Evolutionary conservation across 2,797 vertebrate genomes (phyloP).

Genomic region (Kryptopterus vitreolus): DNA sequence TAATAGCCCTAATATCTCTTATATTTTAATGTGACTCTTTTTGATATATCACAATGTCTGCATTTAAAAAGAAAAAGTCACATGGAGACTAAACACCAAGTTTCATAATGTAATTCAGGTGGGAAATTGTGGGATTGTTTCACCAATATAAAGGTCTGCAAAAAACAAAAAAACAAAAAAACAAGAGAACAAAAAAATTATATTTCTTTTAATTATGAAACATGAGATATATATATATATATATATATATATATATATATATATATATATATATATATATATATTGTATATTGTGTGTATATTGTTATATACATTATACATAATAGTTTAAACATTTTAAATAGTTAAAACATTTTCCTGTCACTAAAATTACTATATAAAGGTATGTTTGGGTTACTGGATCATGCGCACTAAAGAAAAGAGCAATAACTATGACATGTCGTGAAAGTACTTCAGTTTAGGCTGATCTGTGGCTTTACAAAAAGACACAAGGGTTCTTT

Average conservation of each 20-base stretch:
- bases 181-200: too few species aligned
- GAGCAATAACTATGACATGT: conserved; percentile 17
- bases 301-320: too few species aligned
- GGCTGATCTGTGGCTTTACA: conserved; percentile 17
- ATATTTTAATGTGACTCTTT: neutral
- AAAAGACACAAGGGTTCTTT: conserved; percentile 9
- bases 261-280: too few species aligned
- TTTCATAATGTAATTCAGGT: neutral
- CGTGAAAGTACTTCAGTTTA: conserved; percentile 10
- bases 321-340: too few species aligned
- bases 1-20: too few species aligned
- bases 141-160: neutral
- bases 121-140: too few species aligned
- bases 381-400: neutral
- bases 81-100: neutral
- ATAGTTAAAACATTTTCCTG: too few species aligned
- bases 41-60: neutral
- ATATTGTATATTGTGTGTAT: too few species aligned
- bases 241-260: too few species aligned
- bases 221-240: neutral
- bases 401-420: conserved; percentile 6
- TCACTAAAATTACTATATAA: too few species aligned
- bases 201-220: neutral
- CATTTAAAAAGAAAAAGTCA: neutral
- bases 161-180: neutral